Evolutionary conservation across 2,888 invertebrate genomes (phyloP).

Genomic region (Acleris cristana): DNA sequence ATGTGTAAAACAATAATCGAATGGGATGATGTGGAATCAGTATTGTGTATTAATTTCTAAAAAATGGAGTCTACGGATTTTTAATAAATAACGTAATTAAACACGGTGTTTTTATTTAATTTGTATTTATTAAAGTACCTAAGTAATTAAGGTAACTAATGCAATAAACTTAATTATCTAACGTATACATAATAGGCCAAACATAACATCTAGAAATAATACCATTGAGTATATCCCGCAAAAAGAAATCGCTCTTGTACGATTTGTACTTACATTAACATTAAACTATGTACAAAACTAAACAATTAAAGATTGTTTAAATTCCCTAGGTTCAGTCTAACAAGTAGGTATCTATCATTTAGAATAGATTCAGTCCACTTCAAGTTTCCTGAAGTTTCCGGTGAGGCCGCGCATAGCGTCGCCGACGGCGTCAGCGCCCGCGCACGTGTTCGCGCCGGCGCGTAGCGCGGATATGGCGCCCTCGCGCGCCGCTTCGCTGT

Average conservation of each 20-base stretch:
- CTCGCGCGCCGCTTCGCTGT: slow-evolving; percentile 88
- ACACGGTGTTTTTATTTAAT: slow-evolving; percentile 41
- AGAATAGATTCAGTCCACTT: slow-evolving; percentile 85
- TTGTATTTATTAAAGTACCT: slow-evolving; percentile 4
- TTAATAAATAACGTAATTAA: slow-evolving; percentile 68
- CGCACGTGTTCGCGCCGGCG: slow-evolving; percentile 81
- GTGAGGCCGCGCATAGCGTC: slow-evolving; percentile 88
- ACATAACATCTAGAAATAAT: slow-evolving; percentile 24
- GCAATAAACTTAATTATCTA: slow-evolving; percentile 6
- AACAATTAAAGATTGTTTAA: slow-evolving; percentile 22
- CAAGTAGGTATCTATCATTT: slow-evolving; percentile 8
- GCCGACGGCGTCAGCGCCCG: slow-evolving; percentile 86
- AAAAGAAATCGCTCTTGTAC: slow-evolving; percentile 15
- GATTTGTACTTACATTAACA: slow-evolving; percentile 27
- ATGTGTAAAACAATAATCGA: too few species aligned
- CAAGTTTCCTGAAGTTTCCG: slow-evolving; percentile 90
- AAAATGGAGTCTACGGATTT: slow-evolving; percentile 63
- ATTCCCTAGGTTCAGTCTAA: slow-evolving; percentile 33
- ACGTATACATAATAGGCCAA: slow-evolving; percentile 29
- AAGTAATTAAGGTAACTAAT: slow-evolving; percentile 13
- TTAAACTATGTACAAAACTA: slow-evolving; percentile 27
- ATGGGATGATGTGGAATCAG: slow-evolving; percentile 40
- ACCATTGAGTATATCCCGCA: slow-evolving; percentile 11
- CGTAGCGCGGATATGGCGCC: slow-evolving; percentile 90
- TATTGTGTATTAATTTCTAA: slow-evolving; percentile 61